Conservation (phyloP, 2,888 invertebrate species). For the Xanthia togata region DNA sequence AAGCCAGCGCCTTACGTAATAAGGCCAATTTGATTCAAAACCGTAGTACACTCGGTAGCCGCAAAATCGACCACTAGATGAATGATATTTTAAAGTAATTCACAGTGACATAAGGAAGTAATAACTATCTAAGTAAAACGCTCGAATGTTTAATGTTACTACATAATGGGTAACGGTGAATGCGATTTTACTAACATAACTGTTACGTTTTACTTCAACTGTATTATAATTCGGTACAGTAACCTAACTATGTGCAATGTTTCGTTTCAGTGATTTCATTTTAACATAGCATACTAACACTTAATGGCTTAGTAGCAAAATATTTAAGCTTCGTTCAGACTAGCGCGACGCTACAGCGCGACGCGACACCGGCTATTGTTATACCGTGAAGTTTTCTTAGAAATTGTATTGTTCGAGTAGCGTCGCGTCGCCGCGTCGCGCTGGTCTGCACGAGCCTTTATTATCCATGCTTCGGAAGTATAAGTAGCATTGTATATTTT, state of each 20-base stretch:
- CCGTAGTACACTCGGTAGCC: background rate
- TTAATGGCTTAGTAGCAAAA: conserved; percentile 4
- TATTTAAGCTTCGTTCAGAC: too few relatives aligned
- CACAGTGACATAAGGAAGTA: conserved; percentile 53
- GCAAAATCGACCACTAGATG: conserved; percentile 9
- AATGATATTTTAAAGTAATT: conserved; percentile 35
- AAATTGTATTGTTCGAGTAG: too few relatives aligned
- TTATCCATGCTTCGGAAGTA: too few relatives aligned
- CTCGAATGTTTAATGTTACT: conserved; percentile 45
- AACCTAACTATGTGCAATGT: conserved; percentile 36
- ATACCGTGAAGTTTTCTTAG: too few relatives aligned
- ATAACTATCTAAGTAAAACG: conserved; percentile 46
- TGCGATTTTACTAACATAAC: conserved; percentile 53
- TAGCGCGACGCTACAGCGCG: too few relatives aligned
- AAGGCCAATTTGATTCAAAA: conserved; percentile 8
- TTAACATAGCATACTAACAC: conserved; percentile 1
- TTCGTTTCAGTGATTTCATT: conserved; percentile 52
- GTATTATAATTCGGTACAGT: conserved; percentile 46
- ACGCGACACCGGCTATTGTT: too few relatives aligned
- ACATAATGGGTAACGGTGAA: conserved; percentile 55
- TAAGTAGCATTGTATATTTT: too few relatives aligned
- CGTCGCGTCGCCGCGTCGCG: too few relatives aligned
- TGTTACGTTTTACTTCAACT: conserved; percentile 54
- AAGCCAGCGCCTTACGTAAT: background rate
- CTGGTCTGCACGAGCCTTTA: too few relatives aligned